phyloP scores from a whole-genome alignment of 2,797 vertebrate species.

The Phataginus tricuspis region DNA sequence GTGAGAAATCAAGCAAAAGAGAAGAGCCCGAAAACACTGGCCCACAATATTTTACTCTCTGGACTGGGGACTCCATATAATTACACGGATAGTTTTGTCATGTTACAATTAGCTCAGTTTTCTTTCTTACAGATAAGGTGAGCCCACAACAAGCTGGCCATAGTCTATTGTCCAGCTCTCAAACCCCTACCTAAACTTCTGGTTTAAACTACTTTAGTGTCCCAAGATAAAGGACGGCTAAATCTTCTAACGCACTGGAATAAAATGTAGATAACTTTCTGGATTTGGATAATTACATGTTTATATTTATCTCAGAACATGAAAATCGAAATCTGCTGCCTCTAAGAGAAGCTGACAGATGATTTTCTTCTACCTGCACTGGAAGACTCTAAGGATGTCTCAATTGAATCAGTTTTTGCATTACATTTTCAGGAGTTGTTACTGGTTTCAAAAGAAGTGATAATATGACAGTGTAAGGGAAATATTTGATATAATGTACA shows the following conservation, averaged over 20 bases:
- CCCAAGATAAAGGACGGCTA: not conserved
- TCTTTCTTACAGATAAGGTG: not conserved
- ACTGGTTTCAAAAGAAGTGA: not conserved
- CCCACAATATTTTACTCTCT: not conserved
- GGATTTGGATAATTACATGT: not conserved
- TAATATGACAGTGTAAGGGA: not conserved
- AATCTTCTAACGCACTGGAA: not conserved
- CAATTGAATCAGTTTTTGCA: not conserved
- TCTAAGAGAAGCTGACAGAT: not conserved
- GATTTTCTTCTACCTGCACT: rapidly evolving
- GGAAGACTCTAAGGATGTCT: not conserved
- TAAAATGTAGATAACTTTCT: not conserved
- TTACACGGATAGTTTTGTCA: not conserved
- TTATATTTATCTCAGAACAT: not conserved
- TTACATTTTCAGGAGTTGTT: not conserved
- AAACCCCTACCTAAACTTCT: not conserved
- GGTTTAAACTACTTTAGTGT: not conserved
- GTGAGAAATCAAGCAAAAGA: not conserved
- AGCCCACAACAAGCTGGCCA: not conserved
- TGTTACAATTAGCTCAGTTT: not conserved
- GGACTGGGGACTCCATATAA: not conserved
- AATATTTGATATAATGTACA: not conserved
- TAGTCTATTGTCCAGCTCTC: not conserved
- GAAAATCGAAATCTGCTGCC: not conserved
- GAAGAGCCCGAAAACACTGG: not conserved